A percentile compares a stretch with the other conserved stretches of the same genome.
These are phyloP conservation scores for Nesometra sesokonis DNA, from an alignment of 35 echinoderm and acorn worm species.

Conservation along the genomic window DNA sequence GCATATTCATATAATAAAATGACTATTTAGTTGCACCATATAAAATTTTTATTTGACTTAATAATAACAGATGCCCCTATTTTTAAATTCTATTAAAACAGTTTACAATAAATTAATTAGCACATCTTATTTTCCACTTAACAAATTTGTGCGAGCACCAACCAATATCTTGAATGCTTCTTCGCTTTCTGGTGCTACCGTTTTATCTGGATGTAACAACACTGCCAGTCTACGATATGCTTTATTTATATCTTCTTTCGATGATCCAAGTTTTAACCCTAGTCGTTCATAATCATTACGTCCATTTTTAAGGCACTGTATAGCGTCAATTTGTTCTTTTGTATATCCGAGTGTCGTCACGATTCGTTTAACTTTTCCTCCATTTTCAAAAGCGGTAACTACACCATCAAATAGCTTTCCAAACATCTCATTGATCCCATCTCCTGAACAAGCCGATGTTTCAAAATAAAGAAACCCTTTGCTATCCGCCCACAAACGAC, in stretches of 20 bases:
- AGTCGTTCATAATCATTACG: conserved; percentile 71
- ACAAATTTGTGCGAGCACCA: conserved; percentile 60
- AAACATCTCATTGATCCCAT: conserved; percentile 72
- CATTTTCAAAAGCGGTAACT: conserved; percentile 88
- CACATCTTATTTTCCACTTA: conserved; percentile 12
- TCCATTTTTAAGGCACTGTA: conserved; percentile 79
- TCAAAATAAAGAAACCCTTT: conserved; percentile 98
- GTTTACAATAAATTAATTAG: background rate
- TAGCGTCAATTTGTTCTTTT: conserved; percentile 87
- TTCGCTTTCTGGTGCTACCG: conserved; percentile 85
- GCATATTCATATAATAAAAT: too few relatives aligned
- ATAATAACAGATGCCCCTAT: too few relatives aligned
- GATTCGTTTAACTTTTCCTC: conserved; percentile 72
- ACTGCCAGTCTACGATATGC: conserved; percentile 84
- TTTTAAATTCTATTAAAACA: too few relatives aligned
- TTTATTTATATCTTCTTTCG: conserved; percentile 94
- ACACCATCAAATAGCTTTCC: conserved; percentile 67
- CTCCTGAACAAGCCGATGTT: conserved; percentile 75
- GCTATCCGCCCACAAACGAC: conserved; percentile 71
- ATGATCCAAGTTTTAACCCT: conserved; percentile 49
- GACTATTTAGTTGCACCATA: too few relatives aligned
- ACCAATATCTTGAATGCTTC: conserved; percentile 98
- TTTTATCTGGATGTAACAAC: conserved; percentile 94
- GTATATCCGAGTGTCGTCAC: conserved; percentile 83
- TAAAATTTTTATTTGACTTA: too few relatives aligned